These are phyloP conservation scores for Schrankia costaestrigalis DNA, from an alignment of 2,888 invertebrate genomes.

Conservation along the genomic window DNA sequence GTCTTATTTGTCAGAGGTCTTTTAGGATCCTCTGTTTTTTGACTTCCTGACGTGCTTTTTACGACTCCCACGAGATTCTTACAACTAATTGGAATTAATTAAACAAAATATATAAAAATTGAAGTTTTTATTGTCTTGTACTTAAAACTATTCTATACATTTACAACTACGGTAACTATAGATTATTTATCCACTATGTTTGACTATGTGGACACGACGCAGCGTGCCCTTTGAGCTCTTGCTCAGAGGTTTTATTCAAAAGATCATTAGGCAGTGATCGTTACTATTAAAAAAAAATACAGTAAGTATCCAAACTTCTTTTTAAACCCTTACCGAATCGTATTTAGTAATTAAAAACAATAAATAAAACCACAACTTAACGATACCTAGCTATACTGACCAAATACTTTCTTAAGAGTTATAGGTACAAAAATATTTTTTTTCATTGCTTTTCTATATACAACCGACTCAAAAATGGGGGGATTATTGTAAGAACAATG, in stretches of 20 bases:
- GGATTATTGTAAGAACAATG: no score
- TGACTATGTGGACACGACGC: conserved; percentile 68
- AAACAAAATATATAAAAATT: conserved; percentile 2
- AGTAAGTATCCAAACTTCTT: no score
- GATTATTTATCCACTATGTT: conserved; percentile 59
- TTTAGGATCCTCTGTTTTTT: no score
- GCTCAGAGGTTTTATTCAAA: conserved; percentile 45
- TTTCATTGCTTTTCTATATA: no score
- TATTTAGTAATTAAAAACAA: conserved; percentile 25
- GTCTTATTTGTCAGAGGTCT: no score
- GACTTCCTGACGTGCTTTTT: no score
- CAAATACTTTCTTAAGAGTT: no score
- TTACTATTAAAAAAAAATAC: conserved; percentile 24
- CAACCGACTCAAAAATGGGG: no score
- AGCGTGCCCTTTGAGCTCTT: conserved; percentile 43
- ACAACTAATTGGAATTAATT: not conserved
- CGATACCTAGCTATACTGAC: conserved; percentile 31
- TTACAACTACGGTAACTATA: conserved; percentile 66
- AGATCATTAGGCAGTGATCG: conserved; percentile 68
- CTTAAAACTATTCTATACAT: conserved; percentile 61
- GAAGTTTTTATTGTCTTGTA: conserved; percentile 45
- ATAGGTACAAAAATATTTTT: no score
- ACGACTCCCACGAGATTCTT: not conserved
- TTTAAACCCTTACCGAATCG: conserved; percentile 27
- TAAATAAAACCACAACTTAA: conserved; percentile 37